Evolutionary conservation across 1,140 invertebrate genomes (phyloP).

Genomic region (Dolichoris vasculosae): DNA sequence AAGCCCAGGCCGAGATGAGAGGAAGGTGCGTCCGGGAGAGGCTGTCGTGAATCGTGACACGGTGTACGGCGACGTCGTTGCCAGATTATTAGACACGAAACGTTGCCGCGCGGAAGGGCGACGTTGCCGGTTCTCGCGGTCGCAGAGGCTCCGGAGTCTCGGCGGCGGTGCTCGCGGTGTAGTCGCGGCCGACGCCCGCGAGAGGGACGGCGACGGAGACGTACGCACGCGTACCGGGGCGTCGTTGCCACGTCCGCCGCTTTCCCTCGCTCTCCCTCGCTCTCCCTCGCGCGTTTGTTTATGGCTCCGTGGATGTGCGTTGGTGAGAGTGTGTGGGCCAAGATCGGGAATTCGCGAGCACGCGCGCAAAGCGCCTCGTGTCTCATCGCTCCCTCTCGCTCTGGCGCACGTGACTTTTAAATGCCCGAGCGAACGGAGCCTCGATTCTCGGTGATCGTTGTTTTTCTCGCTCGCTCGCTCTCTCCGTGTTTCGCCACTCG

Average conservation of each 20-base stretch:
- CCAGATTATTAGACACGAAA: conserved; percentile 22
- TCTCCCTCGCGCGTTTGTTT: conserved; percentile 39
- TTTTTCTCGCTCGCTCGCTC: not conserved
- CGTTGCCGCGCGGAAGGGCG: not conserved
- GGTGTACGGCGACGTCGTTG: not conserved
- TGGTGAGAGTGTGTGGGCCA: not conserved
- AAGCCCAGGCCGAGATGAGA: not conserved
- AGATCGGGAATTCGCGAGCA: conserved; percentile 16
- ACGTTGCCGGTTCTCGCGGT: not conserved
- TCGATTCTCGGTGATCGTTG: not conserved
- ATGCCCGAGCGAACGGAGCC: conserved; percentile 27
- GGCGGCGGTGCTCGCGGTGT: too few relatives aligned
- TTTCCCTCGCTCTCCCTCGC: conserved; percentile 36
- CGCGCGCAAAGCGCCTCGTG: conserved; percentile 11
- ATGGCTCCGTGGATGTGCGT: conserved; percentile 40
- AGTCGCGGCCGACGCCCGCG: not conserved
- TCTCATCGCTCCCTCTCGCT: conserved; percentile 35
- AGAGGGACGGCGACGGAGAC: not conserved
- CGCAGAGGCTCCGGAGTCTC: not conserved
- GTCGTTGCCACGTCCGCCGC: conserved; percentile 58
- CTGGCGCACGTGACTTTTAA: conserved; percentile 53
- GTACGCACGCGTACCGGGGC: not conserved
- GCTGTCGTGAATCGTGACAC: not conserved
- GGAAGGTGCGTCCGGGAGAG: conserved; percentile 46
- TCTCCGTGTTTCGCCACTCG: not conserved